These are phyloP conservation scores for Syngnathus scovelli DNA, from an alignment of 2,113 vertebrate species.

Conservation along the genomic window DNA sequence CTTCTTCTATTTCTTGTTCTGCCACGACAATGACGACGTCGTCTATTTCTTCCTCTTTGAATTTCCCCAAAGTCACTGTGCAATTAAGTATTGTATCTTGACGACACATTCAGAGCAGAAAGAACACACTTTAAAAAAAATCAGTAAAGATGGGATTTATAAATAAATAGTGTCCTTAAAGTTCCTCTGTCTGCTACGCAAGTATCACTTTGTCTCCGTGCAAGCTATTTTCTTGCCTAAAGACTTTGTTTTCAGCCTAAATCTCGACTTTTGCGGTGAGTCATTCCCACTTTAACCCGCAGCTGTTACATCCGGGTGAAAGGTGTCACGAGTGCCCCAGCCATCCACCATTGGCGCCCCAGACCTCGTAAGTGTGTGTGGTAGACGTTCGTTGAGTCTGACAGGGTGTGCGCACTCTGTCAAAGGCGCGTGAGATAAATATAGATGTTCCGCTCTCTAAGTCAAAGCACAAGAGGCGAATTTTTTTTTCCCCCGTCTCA, in stretches of 20 bases:
- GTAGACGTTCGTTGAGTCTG: slow-evolving; percentile 35
- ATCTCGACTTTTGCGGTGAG: neutral
- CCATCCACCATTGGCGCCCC: neutral
- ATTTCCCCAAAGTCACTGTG: too few relatives aligned
- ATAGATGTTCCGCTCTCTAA: slow-evolving; percentile 40
- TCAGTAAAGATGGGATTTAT: too few relatives aligned
- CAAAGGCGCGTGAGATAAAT: slow-evolving; percentile 36
- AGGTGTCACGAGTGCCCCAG: slow-evolving; percentile 18
- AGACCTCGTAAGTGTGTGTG: slow-evolving; percentile 20
- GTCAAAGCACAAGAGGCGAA: slow-evolving; percentile 23
- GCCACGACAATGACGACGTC: too few relatives aligned
- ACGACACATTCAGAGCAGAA: too few relatives aligned
- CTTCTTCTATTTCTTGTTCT: too few relatives aligned
- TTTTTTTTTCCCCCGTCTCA: slow-evolving; percentile 16
- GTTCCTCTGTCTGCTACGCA: neutral
- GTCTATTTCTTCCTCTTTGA: too few relatives aligned
- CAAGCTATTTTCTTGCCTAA: neutral
- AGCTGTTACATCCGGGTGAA: slow-evolving; percentile 30
- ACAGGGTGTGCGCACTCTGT: slow-evolving; percentile 41
- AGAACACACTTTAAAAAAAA: too few relatives aligned
- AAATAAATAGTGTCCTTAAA: neutral
- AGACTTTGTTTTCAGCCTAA: neutral
- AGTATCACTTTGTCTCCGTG: neutral
- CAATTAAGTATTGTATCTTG: too few relatives aligned
- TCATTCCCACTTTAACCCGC: slow-evolving; percentile 19